phyloP scores from a whole-genome alignment of 2,797 vertebrate species.

The Poecile montanus region DNA sequence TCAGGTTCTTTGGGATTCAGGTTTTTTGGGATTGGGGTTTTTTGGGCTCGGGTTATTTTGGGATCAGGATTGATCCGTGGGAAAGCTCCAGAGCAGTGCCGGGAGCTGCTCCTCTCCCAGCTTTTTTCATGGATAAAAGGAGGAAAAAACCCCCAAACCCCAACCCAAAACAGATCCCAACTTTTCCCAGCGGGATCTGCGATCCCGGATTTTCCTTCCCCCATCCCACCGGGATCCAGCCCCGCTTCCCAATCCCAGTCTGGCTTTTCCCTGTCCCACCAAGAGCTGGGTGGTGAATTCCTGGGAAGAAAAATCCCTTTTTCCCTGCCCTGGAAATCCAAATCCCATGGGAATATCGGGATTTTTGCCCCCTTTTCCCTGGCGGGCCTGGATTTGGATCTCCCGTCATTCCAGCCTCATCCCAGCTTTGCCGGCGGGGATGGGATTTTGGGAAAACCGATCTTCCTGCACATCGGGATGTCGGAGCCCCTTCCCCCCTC shows the following conservation, averaged over 20 bases:
- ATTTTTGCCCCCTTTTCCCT: neutral
- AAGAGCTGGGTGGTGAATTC: neutral
- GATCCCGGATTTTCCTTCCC: neutral
- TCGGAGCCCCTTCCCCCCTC: neutral
- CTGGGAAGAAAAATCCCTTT: neutral
- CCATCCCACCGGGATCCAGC: neutral
- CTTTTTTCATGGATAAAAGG: neutral
- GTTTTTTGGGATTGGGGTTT: too few species aligned
- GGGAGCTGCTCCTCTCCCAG: neutral
- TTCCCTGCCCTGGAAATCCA: neutral
- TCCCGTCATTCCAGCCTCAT: neutral
- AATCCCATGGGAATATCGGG: neutral
- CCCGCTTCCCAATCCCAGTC: neutral
- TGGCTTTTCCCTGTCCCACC: neutral
- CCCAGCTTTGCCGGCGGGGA: neutral
- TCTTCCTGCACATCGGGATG: accelerated
- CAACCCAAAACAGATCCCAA: neutral
- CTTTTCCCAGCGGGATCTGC: neutral
- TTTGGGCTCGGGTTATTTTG: too few species aligned
- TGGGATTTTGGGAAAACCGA: neutral
- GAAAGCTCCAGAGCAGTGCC: neutral
- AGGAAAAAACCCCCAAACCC: accelerated
- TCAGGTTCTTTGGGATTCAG: too few species aligned
- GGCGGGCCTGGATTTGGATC: neutral
- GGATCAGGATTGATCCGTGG: neutral